These are phyloP conservation scores for Chloroceryle inda DNA, from an alignment of 2,797 vertebrate species.

Conservation along the genomic window DNA sequence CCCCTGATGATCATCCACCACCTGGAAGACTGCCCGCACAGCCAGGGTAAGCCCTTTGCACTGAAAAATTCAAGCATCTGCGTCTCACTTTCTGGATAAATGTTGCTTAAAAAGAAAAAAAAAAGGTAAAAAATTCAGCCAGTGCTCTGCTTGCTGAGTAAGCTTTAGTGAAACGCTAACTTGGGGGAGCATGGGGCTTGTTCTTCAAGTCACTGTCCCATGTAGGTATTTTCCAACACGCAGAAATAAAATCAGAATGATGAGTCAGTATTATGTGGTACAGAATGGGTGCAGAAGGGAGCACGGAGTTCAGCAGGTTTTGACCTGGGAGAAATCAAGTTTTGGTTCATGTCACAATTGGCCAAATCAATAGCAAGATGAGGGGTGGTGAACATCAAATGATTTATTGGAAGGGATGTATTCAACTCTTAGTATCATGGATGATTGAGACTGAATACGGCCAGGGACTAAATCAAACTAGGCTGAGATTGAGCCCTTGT, in stretches of 20 bases:
- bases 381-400: background rate
- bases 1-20: slow-evolving; percentile 95
- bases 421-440: background rate
- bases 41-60: slow-evolving; percentile 82
- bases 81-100: background rate
- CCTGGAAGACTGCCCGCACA: slow-evolving; percentile 93
- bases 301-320: background rate
- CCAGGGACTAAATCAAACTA: background rate
- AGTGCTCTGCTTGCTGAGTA: background rate
- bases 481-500: background rate
- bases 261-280: accelerated
- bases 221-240: accelerated
- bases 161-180: background rate
- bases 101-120: background rate
- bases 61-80: background rate
- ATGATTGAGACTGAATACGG: background rate
- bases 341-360: accelerated
- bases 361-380: background rate
- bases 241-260: background rate
- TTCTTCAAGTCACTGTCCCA: background rate
- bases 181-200: accelerated
- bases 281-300: accelerated
- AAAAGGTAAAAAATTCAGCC: no score
- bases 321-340: background rate
- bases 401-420: background rate